Conservation (phyloP, 1,140 invertebrate genomes). For the Drosophila kanapiae region DNA sequence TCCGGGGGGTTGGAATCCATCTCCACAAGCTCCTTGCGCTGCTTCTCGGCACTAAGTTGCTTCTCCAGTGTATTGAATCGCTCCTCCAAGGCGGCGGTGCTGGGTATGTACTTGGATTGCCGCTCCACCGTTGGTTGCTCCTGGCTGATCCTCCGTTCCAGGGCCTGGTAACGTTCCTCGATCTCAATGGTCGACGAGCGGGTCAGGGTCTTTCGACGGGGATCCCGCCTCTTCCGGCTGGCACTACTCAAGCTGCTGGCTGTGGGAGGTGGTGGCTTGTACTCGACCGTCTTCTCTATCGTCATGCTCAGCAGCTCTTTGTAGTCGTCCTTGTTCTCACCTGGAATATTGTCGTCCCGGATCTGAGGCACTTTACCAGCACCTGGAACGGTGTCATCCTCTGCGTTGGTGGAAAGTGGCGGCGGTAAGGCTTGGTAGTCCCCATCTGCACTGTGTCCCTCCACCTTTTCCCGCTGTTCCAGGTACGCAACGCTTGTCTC, state of each 20-base stretch:
- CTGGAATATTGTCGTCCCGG: constrained; percentile 70
- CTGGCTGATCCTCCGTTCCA: constrained; percentile 67
- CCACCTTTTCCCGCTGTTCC: constrained; percentile 37
- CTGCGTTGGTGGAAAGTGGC: background rate
- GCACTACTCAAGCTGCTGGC: constrained; percentile 32
- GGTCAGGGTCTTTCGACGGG: constrained; percentile 67
- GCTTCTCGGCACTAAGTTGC: constrained; percentile 64
- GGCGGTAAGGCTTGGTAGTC: constrained; percentile 9
- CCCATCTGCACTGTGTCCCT: constrained; percentile 39
- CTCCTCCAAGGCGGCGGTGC: constrained; percentile 71
- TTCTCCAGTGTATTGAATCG: constrained; percentile 70
- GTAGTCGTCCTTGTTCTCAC: constrained; percentile 75
- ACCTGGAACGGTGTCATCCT: background rate
- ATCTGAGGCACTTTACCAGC: constrained; percentile 38
- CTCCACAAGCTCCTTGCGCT: constrained; percentile 29
- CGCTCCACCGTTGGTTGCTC: constrained; percentile 43
- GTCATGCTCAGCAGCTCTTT: constrained; percentile 72
- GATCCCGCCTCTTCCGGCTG: constrained; percentile 69
- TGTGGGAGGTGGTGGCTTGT: constrained; percentile 10
- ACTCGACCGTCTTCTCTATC: constrained; percentile 45
- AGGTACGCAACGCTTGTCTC: constrained; percentile 23
- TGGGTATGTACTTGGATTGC: constrained; percentile 64
- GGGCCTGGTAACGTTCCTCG: constrained; percentile 73
- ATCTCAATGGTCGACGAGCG: constrained; percentile 79
- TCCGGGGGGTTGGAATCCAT: constrained; percentile 6